Percentiles rank a stretch among this genome's conserved stretches.
Evolutionary conservation across 2,113 vertebrate species (phyloP).

Genomic region (Eptesicus fuscus): DNA sequence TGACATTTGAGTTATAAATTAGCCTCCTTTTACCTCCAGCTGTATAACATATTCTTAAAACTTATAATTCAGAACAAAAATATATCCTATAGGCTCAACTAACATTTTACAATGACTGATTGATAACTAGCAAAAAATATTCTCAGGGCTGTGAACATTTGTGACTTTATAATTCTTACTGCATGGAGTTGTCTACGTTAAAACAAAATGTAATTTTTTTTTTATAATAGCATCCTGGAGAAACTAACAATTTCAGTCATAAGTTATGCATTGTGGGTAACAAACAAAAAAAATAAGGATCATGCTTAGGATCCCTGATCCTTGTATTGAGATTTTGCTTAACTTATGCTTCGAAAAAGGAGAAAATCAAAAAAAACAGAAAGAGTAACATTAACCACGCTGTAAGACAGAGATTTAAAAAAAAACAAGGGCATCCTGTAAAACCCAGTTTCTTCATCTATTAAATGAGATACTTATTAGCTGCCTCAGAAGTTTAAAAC

Average conservation of each 20-base stretch:
- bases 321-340: not conserved
- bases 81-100: slow-evolving; percentile 19
- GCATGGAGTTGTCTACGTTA: not conserved
- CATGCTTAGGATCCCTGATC: not conserved
- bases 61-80: slow-evolving; percentile 42
- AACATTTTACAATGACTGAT: slow-evolving; percentile 57
- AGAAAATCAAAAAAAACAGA: not conserved
- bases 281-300: not conserved
- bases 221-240: not conserved
- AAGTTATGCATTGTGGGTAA: not conserved
- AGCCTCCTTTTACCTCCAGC: slow-evolving; percentile 37
- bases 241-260: not conserved
- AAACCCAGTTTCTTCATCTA: not conserved
- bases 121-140: slow-evolving; percentile 45
- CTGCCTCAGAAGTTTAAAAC: not conserved
- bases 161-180: slow-evolving; percentile 20
- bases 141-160: slow-evolving; percentile 36
- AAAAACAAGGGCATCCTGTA: not conserved
- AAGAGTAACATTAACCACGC: not conserved
- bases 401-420: not conserved
- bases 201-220: slow-evolving; percentile 12
- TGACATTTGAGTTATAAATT: slow-evolving; percentile 65
- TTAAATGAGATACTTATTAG: not conserved
- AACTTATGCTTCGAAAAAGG: not conserved
- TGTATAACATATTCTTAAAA: slow-evolving; percentile 42